These are phyloP conservation scores for Philonicus albiceps DNA, from an alignment of 2,888 invertebrate species.

Conservation along the genomic window DNA sequence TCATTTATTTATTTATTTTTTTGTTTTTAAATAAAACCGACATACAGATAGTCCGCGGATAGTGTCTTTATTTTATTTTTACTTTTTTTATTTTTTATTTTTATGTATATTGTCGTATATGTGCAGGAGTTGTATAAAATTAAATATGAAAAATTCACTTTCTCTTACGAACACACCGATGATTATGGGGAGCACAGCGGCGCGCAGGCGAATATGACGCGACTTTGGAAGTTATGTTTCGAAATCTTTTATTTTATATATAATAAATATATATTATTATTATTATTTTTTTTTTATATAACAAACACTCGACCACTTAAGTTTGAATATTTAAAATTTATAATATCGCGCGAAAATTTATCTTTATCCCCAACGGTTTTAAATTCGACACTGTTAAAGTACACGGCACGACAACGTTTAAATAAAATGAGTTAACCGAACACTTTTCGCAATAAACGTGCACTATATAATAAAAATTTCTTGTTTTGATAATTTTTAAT, in stretches of 20 bases:
- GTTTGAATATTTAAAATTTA: neutral
- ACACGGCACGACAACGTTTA: neutral
- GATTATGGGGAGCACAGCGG: neutral
- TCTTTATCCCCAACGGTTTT: neutral
- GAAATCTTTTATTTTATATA: slow-evolving; percentile 9
- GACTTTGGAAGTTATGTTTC: slow-evolving; percentile 35
- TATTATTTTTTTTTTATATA: neutral
- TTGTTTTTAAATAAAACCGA: neutral
- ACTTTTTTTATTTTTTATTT: too few relatives aligned
- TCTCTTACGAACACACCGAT: slow-evolving; percentile 47
- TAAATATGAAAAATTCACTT: slow-evolving; percentile 48
- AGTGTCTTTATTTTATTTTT: too few relatives aligned
- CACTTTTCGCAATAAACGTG: slow-evolving; percentile 15
- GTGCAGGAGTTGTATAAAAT: slow-evolving; percentile 28
- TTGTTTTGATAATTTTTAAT: too few relatives aligned
- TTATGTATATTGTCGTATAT: neutral
- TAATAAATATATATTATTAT: neutral
- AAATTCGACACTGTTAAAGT: neutral
- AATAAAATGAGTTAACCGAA: neutral
- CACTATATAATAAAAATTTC: slow-evolving; percentile 14
- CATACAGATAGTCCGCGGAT: neutral
- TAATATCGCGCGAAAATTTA: neutral
- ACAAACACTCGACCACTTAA: slow-evolving; percentile 15
- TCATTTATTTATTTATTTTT: neutral
- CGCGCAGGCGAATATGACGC: slow-evolving; percentile 37